Percentiles rank a stretch among this genome's conserved stretches.
Conservation (phyloP, 2,888 invertebrate species). For the Hyposoter dolosus region DNA sequence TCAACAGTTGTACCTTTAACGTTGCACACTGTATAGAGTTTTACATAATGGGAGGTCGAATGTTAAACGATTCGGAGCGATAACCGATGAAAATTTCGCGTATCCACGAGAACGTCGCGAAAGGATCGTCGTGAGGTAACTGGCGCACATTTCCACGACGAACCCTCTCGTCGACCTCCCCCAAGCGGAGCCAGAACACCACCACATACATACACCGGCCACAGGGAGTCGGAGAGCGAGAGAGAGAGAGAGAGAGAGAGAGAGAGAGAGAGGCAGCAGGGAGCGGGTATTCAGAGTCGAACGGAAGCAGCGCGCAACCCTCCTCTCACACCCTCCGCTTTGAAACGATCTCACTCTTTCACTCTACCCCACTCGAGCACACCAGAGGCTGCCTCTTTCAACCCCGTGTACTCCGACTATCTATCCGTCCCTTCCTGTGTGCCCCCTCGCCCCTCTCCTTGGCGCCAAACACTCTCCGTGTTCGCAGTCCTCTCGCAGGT, state of each 20-base stretch:
- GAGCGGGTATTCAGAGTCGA: conserved; percentile 73
- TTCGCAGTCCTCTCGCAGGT: conserved; percentile 23
- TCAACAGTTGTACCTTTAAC: conserved; percentile 16
- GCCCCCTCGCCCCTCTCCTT: background rate
- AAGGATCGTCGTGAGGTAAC: conserved; percentile 83
- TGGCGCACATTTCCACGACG: conserved; percentile 76
- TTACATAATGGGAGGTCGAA: conserved; percentile 5
- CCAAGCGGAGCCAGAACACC: conserved; percentile 39
- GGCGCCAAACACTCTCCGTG: conserved; percentile 14
- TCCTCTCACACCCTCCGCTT: conserved; percentile 60
- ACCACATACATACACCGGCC: conserved; percentile 23
- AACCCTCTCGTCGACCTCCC: conserved; percentile 58
- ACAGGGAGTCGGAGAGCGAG: background rate
- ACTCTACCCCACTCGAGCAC: conserved; percentile 57
- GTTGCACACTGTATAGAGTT: conserved; percentile 1
- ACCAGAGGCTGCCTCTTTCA: conserved; percentile 36
- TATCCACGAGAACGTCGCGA: conserved; percentile 76
- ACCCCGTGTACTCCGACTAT: conserved; percentile 36
- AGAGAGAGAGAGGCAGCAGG: conserved; percentile 1
- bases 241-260: background rate
- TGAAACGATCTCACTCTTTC: conserved; percentile 36
- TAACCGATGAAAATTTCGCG: conserved; percentile 22
- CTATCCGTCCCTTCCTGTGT: conserved; percentile 6
- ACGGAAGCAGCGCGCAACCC: conserved; percentile 79
- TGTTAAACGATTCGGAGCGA: background rate